Percentiles rank a stretch among this genome's conserved stretches.
Conservation (phyloP, 2,888 invertebrate species). For the Drosophila algonquin region DNA sequence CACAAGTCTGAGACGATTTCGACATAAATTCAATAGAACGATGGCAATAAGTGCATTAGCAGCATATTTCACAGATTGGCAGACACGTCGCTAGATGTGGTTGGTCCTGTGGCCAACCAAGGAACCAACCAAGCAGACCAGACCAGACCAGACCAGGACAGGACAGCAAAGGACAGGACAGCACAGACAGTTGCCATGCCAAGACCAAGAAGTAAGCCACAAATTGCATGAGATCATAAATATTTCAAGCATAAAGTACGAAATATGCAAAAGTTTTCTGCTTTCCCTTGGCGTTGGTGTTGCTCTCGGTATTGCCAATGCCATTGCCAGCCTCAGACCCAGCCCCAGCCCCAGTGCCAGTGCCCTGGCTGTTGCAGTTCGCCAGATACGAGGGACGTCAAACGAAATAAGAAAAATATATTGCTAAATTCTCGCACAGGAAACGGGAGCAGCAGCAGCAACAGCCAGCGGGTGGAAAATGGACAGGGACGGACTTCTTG, state of each 20-base stretch:
- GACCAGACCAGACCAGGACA: conserved; percentile 9
- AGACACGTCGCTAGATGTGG: conserved; percentile 71
- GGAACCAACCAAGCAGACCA: conserved; percentile 28
- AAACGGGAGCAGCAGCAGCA: conserved; percentile 47
- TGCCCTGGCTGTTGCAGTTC: conserved; percentile 30
- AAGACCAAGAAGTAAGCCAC: conserved; percentile 74
- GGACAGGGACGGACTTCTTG: conserved; percentile 22
- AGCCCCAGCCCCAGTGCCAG: conserved; percentile 7
- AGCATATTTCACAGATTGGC: conserved; percentile 78
- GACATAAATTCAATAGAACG: conserved; percentile 73
- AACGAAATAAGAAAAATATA: conserved; percentile 72
- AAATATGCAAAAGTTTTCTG: conserved; percentile 76
- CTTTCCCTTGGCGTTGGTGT: conserved; percentile 30
- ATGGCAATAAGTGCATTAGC: conserved; percentile 77
- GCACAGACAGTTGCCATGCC: conserved; percentile 50
- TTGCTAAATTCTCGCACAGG: conserved; percentile 70
- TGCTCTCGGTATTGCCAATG: conserved; percentile 39
- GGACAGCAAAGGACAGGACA: conserved; percentile 23
- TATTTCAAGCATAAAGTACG: conserved; percentile 79
- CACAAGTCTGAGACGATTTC: conserved; percentile 56
- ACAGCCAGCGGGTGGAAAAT: conserved; percentile 45
- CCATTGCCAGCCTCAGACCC: conserved; percentile 31
- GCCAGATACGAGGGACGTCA: conserved; percentile 52
- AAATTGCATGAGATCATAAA: conserved; percentile 78
- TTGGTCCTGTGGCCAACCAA: conserved; percentile 47